A percentile compares a stretch with the other conserved stretches of the same genome.
These are phyloP conservation scores for Lagopus leucura DNA, from an alignment of 2,113 vertebrate genomes.

Conservation along the genomic window DNA sequence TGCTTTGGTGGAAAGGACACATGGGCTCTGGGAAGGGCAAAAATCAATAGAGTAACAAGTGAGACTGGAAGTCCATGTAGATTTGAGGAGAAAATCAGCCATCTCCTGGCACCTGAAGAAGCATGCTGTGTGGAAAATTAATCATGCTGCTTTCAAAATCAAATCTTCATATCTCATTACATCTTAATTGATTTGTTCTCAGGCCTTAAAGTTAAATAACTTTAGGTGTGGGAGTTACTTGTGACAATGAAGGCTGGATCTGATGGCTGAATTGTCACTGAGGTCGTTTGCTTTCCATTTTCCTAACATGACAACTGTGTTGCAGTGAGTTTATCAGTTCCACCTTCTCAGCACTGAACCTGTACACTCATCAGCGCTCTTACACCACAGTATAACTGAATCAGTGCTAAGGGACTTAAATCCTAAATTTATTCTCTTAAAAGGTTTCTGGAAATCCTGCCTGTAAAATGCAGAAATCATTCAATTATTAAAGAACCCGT, in stretches of 20 bases:
- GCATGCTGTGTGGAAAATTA: background rate
- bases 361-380: fast-evolving
- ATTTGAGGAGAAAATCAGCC: background rate
- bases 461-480: background rate
- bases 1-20: background rate
- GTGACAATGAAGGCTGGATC: background rate
- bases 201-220: background rate
- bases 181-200: background rate
- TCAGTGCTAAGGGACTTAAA: background rate
- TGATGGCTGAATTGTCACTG: background rate
- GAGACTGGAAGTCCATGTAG: background rate
- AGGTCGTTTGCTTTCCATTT: background rate
- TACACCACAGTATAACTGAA: background rate
- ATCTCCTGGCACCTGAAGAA: background rate
- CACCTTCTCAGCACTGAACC: background rate
- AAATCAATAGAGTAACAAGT: background rate
- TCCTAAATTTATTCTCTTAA: background rate
- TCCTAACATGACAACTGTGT: background rate
- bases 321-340: background rate
- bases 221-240: background rate
- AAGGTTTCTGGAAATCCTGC: background rate
- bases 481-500: background rate
- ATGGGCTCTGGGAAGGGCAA: background rate
- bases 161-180: background rate
- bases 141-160: background rate